Evolutionary conservation across 2,797 vertebrate species (phyloP).

Genomic region (Euthynnus affinis): DNA sequence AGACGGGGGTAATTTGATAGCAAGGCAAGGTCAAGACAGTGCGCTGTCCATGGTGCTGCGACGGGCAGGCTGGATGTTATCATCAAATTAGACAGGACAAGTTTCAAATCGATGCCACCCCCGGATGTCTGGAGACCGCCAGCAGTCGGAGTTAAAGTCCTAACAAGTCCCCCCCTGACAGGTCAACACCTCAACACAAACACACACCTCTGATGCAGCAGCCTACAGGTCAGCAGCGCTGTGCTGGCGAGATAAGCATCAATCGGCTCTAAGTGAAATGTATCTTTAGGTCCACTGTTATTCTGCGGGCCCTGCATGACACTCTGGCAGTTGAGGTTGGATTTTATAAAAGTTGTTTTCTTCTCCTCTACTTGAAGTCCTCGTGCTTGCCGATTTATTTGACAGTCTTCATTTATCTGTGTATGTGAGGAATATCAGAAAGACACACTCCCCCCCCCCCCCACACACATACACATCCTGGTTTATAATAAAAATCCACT

Average conservation of each 20-base stretch:
- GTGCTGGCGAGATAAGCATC: slow-evolving; percentile 76
- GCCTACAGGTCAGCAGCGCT: slow-evolving; percentile 80
- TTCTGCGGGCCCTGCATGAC: slow-evolving; percentile 43
- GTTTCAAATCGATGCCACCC: slow-evolving; percentile 88
- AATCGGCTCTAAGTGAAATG: slow-evolving; percentile 67
- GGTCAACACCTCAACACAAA: slow-evolving; percentile 82
- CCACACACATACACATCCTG: background rate
- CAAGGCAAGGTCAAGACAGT: slow-evolving; percentile 83
- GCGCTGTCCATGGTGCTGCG: slow-evolving; percentile 97
- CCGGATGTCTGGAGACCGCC: slow-evolving; percentile 83
- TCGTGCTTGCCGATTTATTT: slow-evolving; percentile 24
- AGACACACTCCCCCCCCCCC: background rate
- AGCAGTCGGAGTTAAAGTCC: slow-evolving; percentile 84
- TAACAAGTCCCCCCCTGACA: slow-evolving; percentile 83
- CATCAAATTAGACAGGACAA: slow-evolving; percentile 88
- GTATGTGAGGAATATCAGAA: slow-evolving; percentile 15
- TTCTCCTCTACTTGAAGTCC: slow-evolving; percentile 8
- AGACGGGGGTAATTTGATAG: slow-evolving; percentile 84
- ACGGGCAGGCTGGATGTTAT: slow-evolving; percentile 82
- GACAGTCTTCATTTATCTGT: slow-evolving; percentile 13
- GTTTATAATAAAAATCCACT: slow-evolving; percentile 13
- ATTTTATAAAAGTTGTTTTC: slow-evolving; percentile 8
- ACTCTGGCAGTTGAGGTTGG: slow-evolving; percentile 25
- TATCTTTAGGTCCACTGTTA: slow-evolving; percentile 50
- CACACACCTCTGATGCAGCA: slow-evolving; percentile 81